These are phyloP conservation scores for Anarhynchus alexandrinus DNA, from an alignment of 2,113 vertebrate genomes.

Conservation along the genomic window DNA sequence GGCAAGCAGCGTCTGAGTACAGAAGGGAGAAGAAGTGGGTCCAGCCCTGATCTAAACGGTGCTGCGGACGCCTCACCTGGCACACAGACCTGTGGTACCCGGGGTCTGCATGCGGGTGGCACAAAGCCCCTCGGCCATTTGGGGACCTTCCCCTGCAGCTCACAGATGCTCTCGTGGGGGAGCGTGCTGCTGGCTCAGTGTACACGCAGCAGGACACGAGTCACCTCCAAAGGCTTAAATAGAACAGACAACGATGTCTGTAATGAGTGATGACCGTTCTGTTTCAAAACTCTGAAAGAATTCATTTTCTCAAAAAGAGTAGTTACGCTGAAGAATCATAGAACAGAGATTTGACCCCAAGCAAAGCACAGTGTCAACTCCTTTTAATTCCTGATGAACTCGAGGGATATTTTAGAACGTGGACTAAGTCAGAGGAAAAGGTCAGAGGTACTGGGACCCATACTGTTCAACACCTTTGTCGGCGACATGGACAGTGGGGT, in stretches of 20 bases:
- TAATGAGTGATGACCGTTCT: background rate
- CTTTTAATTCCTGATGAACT: background rate
- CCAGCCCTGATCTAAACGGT: background rate
- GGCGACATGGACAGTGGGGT: too few species aligned
- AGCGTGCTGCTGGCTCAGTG: background rate
- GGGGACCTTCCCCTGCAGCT: background rate
- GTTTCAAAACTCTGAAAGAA: background rate
- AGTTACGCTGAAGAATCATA: background rate
- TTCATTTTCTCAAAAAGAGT: background rate
- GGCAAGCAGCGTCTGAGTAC: background rate
- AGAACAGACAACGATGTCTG: background rate
- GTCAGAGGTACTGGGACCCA: too few species aligned
- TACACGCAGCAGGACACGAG: background rate
- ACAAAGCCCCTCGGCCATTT: background rate
- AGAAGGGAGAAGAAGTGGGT: background rate
- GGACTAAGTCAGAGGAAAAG: background rate
- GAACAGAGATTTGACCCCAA: background rate
- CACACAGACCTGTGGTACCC: background rate
- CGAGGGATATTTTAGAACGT: background rate
- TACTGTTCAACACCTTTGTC: too few species aligned
- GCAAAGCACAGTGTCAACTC: background rate
- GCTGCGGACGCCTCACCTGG: background rate
- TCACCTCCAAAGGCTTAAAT: background rate
- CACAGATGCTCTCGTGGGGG: background rate
- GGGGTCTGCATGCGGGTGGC: rapidly evolving